These are phyloP conservation scores for Drosophila bocki DNA, from an alignment of 1,140 invertebrate genomes.

Conservation along the genomic window DNA sequence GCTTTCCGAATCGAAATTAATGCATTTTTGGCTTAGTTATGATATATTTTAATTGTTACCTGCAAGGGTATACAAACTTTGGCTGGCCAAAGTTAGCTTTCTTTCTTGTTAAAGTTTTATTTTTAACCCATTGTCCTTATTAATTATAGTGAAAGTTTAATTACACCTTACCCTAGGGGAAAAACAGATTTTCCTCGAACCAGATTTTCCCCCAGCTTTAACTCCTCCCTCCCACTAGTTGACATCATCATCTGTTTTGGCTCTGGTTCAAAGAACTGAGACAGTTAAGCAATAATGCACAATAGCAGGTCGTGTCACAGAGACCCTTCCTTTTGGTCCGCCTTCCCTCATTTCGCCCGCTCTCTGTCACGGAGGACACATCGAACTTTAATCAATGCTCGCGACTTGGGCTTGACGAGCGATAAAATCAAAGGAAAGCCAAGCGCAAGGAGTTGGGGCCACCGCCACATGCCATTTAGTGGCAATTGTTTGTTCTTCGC, in stretches of 20 bases:
- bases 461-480: conserved; percentile 52
- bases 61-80: too few relatives aligned
- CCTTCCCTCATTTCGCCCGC: background rate
- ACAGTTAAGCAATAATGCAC: conserved; percentile 51
- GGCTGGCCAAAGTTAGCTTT: too few relatives aligned
- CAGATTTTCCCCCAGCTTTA: too few relatives aligned
- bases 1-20: too few relatives aligned
- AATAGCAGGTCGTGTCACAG: conserved; percentile 26
- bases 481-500: conserved; percentile 45
- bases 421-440: conserved; percentile 72
- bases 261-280: conserved; percentile 41
- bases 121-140: background rate
- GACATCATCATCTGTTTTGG: conserved; percentile 54
- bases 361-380: conserved; percentile 19
- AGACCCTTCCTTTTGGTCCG: conserved; percentile 6
- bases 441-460: background rate
- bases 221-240: conserved; percentile 19
- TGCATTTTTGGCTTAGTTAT: too few relatives aligned
- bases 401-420: conserved; percentile 59
- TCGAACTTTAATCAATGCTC: conserved; percentile 74
- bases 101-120: background rate
- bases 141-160: background rate
- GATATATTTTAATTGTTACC: too few relatives aligned
- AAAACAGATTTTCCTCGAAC: background rate
- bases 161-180: background rate